Conservation (phyloP, 2,797 vertebrate genomes). For the Otus scops region DNA sequence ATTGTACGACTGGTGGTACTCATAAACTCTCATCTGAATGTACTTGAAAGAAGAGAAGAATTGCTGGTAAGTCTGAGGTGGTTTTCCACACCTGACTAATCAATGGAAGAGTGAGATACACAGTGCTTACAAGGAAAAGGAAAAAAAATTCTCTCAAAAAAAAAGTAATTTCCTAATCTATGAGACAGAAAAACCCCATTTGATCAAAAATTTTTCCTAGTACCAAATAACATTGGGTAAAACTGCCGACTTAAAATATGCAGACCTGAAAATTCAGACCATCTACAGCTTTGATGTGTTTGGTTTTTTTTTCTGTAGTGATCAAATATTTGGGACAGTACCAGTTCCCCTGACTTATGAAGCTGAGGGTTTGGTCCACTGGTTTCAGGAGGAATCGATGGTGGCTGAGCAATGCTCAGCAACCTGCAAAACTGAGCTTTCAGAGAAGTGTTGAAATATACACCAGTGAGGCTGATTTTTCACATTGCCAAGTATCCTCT, state of each 20-base stretch:
- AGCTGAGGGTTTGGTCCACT: neutral
- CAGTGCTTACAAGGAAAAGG: neutral
- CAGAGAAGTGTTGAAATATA: neutral
- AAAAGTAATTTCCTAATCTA: neutral
- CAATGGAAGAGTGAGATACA: neutral
- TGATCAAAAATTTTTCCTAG: neutral
- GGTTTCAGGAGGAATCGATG: neutral
- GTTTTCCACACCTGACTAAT: neutral
- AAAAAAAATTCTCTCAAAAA: neutral
- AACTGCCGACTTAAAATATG: neutral
- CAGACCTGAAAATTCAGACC: neutral
- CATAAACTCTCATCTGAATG: neutral
- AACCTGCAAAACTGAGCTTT: neutral
- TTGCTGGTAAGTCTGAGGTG: neutral
- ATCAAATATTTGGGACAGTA: neutral
- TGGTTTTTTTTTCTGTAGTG: neutral
- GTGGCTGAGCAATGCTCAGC: neutral
- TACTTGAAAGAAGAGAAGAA: neutral
- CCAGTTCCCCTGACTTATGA: neutral
- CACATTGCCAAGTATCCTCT: neutral
- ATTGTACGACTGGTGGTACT: neutral
- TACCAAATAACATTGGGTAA: neutral
- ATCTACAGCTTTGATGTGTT: neutral
- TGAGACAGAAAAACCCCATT: neutral
- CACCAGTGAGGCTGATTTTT: neutral